Percentiles rank a stretch among this genome's conserved stretches.
phyloP scores from a whole-genome alignment of 2,113 vertebrate genomes.

The Perca schrenkii region DNA sequence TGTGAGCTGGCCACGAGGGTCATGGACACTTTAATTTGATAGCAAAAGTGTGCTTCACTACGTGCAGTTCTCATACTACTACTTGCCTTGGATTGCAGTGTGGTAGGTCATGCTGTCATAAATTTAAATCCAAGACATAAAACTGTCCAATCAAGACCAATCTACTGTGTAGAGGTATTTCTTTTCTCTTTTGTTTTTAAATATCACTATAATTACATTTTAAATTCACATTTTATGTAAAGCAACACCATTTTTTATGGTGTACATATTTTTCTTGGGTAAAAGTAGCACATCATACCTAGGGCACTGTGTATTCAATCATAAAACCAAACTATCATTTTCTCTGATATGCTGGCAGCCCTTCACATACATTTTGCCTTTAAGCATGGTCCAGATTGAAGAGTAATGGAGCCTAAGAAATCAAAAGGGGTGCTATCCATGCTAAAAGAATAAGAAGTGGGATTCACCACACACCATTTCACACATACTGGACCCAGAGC shows the following conservation, averaged over 20 bases:
- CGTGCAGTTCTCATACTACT: slow-evolving; percentile 26
- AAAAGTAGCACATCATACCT: neutral
- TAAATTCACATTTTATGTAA: slow-evolving; percentile 15
- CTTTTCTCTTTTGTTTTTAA: slow-evolving; percentile 19
- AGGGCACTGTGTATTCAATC: slow-evolving; percentile 15
- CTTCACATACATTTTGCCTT: slow-evolving; percentile 62
- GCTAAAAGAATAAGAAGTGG: slow-evolving; percentile 66
- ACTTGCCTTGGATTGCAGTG: slow-evolving; percentile 38
- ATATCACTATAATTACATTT: slow-evolving; percentile 27
- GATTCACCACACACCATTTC: slow-evolving; percentile 79
- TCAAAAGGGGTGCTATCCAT: slow-evolving; percentile 66
- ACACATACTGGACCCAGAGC: slow-evolving; percentile 62
- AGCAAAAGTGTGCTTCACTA: slow-evolving; percentile 31
- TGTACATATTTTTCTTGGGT: neutral
- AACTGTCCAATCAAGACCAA: slow-evolving; percentile 55
- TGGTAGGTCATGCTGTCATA: slow-evolving; percentile 38
- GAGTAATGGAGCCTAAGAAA: slow-evolving; percentile 80
- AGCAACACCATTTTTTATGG: neutral
- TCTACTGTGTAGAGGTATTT: neutral
- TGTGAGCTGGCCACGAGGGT: slow-evolving; percentile 48
- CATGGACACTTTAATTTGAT: slow-evolving; percentile 60
- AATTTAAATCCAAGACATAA: slow-evolving; percentile 59
- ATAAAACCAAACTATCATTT: slow-evolving; percentile 34
- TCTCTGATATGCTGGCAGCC: slow-evolving; percentile 44
- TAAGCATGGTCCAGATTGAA: slow-evolving; percentile 70